A percentile compares a stretch with the other conserved stretches of the same genome.
phyloP scores from a whole-genome alignment of 2,113 vertebrate species.

The Lichenostomus cassidix region DNA sequence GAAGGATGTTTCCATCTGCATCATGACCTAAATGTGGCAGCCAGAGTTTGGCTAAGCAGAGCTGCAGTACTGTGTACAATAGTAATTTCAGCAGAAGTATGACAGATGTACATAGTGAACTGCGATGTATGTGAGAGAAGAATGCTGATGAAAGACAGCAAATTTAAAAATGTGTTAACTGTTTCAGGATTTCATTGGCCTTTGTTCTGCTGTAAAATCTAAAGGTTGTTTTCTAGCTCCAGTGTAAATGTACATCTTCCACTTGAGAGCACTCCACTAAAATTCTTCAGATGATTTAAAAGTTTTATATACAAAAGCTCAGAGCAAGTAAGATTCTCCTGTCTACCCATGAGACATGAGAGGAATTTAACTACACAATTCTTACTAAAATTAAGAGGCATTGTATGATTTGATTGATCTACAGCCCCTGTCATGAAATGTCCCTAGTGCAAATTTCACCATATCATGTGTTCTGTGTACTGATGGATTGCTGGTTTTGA shows the following conservation, averaged over 20 bases:
- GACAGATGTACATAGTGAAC: background rate
- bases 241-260: background rate
- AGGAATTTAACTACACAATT: background rate
- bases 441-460: background rate
- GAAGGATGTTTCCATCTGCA: background rate
- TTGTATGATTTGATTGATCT: background rate
- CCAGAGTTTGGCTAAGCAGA: background rate
- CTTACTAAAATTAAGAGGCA: background rate
- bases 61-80: background rate
- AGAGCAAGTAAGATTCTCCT: background rate
- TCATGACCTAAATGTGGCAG: background rate
- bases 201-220: background rate
- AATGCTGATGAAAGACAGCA: background rate
- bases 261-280: background rate
- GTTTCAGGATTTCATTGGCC: background rate
- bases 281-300: background rate
- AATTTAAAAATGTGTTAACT: background rate
- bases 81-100: background rate
- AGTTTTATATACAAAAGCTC: background rate
- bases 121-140: background rate
- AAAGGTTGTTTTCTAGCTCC: background rate
- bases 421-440: background rate
- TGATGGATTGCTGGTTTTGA: background rate
- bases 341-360: background rate
- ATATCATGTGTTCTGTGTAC: fast-evolving